A percentile compares a stretch with the other conserved stretches of the same genome.
Evolutionary conservation across 2,113 vertebrate genomes (phyloP).

Genomic region (Galbula dea): DNA sequence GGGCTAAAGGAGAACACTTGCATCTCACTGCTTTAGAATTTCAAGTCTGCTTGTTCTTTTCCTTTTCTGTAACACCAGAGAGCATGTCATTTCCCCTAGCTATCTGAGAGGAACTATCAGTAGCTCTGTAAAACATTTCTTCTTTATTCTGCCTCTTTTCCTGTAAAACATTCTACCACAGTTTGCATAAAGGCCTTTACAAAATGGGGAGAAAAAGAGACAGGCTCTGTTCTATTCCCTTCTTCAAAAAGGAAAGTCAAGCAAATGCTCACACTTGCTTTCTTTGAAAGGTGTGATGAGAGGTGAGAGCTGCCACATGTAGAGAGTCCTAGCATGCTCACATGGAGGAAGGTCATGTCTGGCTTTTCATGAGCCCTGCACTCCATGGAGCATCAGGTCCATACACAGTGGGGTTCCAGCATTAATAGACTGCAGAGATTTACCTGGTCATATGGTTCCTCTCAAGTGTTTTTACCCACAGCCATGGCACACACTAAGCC

Average conservation of each 20-base stretch:
- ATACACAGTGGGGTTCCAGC: background rate
- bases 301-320: background rate
- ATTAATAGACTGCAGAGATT: background rate
- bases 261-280: background rate
- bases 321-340: background rate
- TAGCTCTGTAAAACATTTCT: background rate
- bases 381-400: background rate
- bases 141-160: constrained; percentile 28
- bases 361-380: background rate
- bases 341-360: background rate
- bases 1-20: background rate
- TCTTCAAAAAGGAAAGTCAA: background rate
- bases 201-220: background rate
- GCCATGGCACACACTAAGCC: background rate
- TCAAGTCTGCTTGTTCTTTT: background rate
- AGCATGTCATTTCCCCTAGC: background rate
- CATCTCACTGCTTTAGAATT: background rate
- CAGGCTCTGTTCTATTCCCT: background rate
- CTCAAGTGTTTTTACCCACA: background rate
- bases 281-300: background rate
- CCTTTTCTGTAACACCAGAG: background rate
- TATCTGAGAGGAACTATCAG: background rate
- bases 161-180: constrained; percentile 1
- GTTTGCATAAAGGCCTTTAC: constrained; percentile 4
- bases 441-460: background rate